Conservation (phyloP, 2,888 invertebrate species). For the Ptilodon capucinus region DNA sequence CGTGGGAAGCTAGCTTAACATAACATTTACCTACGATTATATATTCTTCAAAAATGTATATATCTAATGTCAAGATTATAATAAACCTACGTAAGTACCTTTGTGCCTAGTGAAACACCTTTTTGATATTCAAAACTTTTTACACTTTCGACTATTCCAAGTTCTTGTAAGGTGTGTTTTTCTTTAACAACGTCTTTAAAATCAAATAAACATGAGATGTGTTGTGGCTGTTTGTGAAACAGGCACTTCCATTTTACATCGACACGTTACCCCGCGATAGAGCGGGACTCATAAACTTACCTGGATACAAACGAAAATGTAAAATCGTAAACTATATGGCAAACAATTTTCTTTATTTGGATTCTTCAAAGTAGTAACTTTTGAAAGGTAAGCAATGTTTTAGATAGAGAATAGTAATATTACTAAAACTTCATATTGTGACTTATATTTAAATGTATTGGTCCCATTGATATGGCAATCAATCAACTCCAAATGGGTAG, state of each 20-base stretch:
- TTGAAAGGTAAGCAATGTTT: neutral
- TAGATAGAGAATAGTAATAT: neutral
- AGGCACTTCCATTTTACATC: constrained; percentile 24
- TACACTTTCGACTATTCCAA: neutral
- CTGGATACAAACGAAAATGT: constrained; percentile 33
- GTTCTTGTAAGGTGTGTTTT: neutral
- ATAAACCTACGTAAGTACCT: no score
- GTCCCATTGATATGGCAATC: no score
- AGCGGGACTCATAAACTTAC: constrained; percentile 40
- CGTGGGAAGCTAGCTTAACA: no score
- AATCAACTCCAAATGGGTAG: no score
- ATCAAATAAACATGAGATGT: constrained; percentile 33
- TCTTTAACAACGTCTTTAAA: constrained; percentile 25
- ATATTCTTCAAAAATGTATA: no score
- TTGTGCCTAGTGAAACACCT: no score
- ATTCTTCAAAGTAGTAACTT: neutral
- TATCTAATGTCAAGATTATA: no score
- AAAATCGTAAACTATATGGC: constrained; percentile 40
- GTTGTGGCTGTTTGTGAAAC: constrained; percentile 17
- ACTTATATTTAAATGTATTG: no score
- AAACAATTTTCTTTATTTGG: constrained; percentile 34
- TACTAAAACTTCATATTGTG: no score
- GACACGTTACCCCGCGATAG: constrained; percentile 28
- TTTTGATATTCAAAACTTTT: no score
- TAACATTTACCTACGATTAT: no score